Conservation (phyloP, 2,113 vertebrate species). For the Genyomyrus donnyi region DNA sequence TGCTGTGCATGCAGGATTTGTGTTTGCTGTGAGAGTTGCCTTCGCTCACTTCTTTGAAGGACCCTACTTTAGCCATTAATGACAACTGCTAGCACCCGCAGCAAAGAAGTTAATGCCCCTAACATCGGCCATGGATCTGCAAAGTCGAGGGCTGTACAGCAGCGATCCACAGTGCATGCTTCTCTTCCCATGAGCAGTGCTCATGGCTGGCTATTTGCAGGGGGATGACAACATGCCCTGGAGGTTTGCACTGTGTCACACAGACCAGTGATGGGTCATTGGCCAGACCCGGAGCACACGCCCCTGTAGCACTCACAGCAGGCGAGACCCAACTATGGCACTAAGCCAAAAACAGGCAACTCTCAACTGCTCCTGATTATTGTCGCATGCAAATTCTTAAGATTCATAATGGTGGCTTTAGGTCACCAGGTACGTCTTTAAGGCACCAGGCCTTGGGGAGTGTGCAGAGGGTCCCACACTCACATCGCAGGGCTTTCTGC, state of each 20-base stretch:
- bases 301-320: neutral
- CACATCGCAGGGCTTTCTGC: slow-evolving; percentile 70
- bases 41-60: neutral
- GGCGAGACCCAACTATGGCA: neutral
- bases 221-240: neutral
- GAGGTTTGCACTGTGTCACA: neutral
- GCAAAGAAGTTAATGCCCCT: neutral
- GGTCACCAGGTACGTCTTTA: neutral
- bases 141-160: neutral
- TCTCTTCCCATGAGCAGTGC: neutral
- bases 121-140: neutral
- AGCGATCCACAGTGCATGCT: neutral
- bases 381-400: neutral
- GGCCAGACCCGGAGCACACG: neutral
- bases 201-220: neutral
- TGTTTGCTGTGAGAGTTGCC: neutral
- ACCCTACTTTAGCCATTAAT: neutral
- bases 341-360: neutral
- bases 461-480: slow-evolving; percentile 26
- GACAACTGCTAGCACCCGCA: neutral
- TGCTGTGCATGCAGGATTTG: neutral
- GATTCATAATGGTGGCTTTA: neutral
- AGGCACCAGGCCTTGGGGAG: neutral
- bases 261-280: neutral
- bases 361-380: neutral